Base-by-base conservation (phyloP, 2,113 vertebrate species). In the Scatophagus argus region DNA sequence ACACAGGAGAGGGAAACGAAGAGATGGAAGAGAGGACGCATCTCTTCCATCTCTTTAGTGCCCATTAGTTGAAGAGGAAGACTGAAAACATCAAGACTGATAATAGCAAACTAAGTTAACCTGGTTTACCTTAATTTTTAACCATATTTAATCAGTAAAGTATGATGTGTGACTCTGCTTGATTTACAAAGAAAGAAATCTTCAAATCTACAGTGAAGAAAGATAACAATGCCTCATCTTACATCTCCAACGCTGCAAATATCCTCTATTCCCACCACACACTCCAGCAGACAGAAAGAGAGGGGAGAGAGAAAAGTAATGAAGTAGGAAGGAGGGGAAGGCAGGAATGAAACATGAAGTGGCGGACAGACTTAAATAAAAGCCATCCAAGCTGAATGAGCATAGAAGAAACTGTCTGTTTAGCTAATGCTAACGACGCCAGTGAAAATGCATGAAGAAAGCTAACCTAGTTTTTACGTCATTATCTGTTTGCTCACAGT, bases 401-500 rank as follows among this genome's bases (percentile, higher is more conserved):
- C 75, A 74, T 39, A 34, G 21, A 84, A 56, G 86, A 36, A 77
- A 47, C 84, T 58, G 88, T 77, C 72, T 81, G 51, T 86, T 87
- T 74, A 47, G 89, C 87, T 85, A 87, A 88, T 78, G 51, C 91
- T 87, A 88, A 94, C 70, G 3, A 65, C 70, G 84, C 77, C 64
- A 59, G 52, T 87, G 86, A 88, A 83, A 84, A 84, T 59, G 76
- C 83, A 77, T 60, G 71, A 74, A 87, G 81, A 87, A 76, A 80
- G 9, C 47, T 90, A 90, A 86, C 92, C 85, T 75, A 92, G 84
- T 95, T 93, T 85, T 86, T 87, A 84, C 51, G 78, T 91, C 82
- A 88, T 92, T 91, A 90, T 91, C 81, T 94, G 81, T 88, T 87
- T 87, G 84, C 87, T 83, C 75, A 32, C 64, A 32, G 61, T 84